These are phyloP conservation scores for Battus philenor DNA, from an alignment of 1,140 invertebrate species.

Conservation along the genomic window DNA sequence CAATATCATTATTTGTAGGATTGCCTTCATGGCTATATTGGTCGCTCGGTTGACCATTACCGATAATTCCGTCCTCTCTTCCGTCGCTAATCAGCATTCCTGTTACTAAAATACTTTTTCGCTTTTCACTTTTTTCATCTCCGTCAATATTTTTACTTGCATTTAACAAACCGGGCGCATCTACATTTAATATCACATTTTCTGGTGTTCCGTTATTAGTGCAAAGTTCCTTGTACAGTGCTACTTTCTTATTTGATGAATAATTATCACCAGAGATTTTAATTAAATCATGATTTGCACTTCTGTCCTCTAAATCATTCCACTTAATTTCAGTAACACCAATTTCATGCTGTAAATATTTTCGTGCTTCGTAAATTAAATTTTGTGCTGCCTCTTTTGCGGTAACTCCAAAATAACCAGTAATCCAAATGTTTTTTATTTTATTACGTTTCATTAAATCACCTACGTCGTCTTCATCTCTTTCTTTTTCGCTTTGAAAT, in stretches of 20 bases:
- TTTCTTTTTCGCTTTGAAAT: conserved; percentile 88
- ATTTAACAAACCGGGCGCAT: too few relatives aligned
- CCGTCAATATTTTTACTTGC: too few relatives aligned
- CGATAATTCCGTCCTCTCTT: too few relatives aligned
- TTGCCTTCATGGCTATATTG: too few relatives aligned
- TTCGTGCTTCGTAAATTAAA: conserved; percentile 88
- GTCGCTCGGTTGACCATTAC: too few relatives aligned
- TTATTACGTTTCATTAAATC: conserved; percentile 82
- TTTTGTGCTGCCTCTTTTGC: conserved; percentile 87
- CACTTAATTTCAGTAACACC: conserved; percentile 79
- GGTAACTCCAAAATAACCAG: conserved; percentile 87
- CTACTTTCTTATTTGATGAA: neutral
- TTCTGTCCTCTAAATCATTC: conserved; percentile 35
- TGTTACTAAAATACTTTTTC: too few relatives aligned
- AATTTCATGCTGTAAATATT: conserved; percentile 80
- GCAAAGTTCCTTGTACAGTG: too few relatives aligned
- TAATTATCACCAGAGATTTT: neutral
- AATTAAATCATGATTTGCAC: conserved; percentile 14
- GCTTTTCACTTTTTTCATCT: too few relatives aligned
- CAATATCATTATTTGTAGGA: too few relatives aligned
- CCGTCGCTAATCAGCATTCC: too few relatives aligned
- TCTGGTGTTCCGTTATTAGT: too few relatives aligned
- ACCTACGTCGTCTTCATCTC: conserved; percentile 81
- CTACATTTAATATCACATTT: too few relatives aligned
- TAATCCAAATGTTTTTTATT: conserved; percentile 87